Evolutionary conservation across 2,113 vertebrate species (phyloP).

Genomic region (Oryzias woworae): DNA sequence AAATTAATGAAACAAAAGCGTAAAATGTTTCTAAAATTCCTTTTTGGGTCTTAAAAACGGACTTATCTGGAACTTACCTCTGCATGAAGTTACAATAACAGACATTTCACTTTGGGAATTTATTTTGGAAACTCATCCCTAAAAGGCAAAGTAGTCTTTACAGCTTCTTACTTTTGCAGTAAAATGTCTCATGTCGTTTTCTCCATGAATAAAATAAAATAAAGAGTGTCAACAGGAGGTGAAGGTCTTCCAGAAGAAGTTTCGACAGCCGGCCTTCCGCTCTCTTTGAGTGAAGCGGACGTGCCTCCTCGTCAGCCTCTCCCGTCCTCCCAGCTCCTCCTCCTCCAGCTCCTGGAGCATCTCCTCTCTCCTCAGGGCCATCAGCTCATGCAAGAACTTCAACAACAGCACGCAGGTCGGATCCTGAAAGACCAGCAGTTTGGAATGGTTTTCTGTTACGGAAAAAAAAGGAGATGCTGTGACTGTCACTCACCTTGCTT

Average conservation of each 20-base stretch:
- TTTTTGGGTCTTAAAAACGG: too few relatives aligned
- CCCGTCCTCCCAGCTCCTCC: constrained; percentile 28
- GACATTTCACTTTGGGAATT: too few relatives aligned
- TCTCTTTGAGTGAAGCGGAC: constrained; percentile 68
- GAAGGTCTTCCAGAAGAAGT: constrained; percentile 84
- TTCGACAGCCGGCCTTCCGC: constrained; percentile 79
- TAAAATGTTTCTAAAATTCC: too few relatives aligned
- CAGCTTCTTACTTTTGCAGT: too few relatives aligned
- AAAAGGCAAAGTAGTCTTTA: too few relatives aligned
- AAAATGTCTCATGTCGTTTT: too few relatives aligned
- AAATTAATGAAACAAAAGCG: too few relatives aligned
- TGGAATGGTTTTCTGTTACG: not conserved
- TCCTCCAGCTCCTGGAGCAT: constrained; percentile 40
- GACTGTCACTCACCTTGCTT: constrained; percentile 58
- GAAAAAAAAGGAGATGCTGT: too few relatives aligned
- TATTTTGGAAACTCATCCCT: too few relatives aligned
- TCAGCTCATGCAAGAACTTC: constrained; percentile 61
- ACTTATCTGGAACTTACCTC: too few relatives aligned
- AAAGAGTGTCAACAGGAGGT: constrained; percentile 74
- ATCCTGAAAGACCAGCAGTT: constrained; percentile 51
- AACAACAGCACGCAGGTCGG: constrained; percentile 54
- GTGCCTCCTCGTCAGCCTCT: constrained; percentile 61
- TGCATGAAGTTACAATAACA: too few relatives aligned
- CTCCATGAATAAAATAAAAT: too few relatives aligned
- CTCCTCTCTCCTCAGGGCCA: constrained; percentile 25